Evolutionary conservation across 2,113 vertebrate species (phyloP).

Genomic region (Hypanus sabinus): DNA sequence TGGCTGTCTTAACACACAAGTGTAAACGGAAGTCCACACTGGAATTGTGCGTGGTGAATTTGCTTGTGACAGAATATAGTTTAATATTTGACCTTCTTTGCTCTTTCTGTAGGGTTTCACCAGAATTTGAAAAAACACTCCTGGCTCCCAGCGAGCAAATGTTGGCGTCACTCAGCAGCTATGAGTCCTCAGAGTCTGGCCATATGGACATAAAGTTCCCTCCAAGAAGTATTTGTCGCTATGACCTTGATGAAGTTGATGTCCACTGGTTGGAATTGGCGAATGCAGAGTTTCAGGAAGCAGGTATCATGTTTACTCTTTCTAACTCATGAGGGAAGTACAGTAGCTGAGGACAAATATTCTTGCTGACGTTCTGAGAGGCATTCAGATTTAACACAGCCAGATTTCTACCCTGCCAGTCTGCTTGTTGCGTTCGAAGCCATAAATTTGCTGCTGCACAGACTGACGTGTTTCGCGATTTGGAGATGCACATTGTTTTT

Average conservation of each 20-base stretch:
- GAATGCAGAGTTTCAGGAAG: constrained; percentile 83
- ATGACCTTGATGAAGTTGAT: constrained; percentile 92
- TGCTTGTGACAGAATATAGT: background rate
- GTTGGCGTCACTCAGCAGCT: constrained; percentile 29
- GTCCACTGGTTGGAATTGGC: constrained; percentile 85
- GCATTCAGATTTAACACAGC: background rate
- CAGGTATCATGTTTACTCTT: constrained; percentile 62
- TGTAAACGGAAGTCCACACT: background rate
- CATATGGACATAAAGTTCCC: constrained; percentile 44
- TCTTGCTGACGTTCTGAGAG: background rate
- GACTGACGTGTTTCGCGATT: background rate
- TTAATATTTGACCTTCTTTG: constrained; percentile 14
- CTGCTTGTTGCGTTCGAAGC: background rate
- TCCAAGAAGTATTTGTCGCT: constrained; percentile 66
- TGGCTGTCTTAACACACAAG: background rate
- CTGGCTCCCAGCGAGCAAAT: constrained; percentile 37
- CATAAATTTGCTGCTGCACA: background rate
- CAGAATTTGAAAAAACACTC: constrained; percentile 46
- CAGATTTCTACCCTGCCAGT: background rate
- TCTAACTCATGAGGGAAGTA: constrained; percentile 30
- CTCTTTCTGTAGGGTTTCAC: constrained; percentile 49
- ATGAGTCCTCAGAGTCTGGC: constrained; percentile 35
- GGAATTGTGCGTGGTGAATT: too few species aligned
- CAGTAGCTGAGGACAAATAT: background rate
- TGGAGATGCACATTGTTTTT: background rate